Conservation (phyloP, 2,113 vertebrate genomes). For the Protobothrops mucrosquamatus region DNA sequence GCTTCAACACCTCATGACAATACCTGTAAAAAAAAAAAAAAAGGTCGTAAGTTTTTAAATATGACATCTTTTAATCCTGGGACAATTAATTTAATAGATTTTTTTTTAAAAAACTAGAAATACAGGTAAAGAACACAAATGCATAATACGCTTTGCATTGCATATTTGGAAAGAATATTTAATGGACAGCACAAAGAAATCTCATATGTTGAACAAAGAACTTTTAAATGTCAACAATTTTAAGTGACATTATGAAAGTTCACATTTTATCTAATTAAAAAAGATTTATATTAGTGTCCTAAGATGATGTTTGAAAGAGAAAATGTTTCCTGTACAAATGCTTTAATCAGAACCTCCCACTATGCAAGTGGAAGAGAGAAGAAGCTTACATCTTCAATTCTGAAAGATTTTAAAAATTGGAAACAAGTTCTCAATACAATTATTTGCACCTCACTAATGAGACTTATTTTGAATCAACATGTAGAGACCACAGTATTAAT, state of each 20-base stretch:
- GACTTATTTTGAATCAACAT: not conserved
- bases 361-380: not conserved
- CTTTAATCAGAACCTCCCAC: not conserved
- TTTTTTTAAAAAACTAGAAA: not conserved
- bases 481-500: not conserved
- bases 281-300: not conserved
- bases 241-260: not conserved
- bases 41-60: not conserved
- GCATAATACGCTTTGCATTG: not conserved
- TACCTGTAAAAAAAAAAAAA: slow-evolving; percentile 56
- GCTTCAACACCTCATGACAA: slow-evolving; percentile 79
- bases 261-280: not conserved
- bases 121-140: not conserved
- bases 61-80: not conserved
- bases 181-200: not conserved
- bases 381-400: not conserved
- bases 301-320: not conserved
- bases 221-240: not conserved
- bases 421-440: not conserved
- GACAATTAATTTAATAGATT: not conserved
- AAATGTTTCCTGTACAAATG: not conserved
- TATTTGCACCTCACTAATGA: not conserved
- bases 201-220: not conserved
- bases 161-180: not conserved
- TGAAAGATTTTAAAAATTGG: not conserved